Base-by-base conservation (phyloP, 2,888 invertebrate species). In the Corbicula japonica region DNA sequence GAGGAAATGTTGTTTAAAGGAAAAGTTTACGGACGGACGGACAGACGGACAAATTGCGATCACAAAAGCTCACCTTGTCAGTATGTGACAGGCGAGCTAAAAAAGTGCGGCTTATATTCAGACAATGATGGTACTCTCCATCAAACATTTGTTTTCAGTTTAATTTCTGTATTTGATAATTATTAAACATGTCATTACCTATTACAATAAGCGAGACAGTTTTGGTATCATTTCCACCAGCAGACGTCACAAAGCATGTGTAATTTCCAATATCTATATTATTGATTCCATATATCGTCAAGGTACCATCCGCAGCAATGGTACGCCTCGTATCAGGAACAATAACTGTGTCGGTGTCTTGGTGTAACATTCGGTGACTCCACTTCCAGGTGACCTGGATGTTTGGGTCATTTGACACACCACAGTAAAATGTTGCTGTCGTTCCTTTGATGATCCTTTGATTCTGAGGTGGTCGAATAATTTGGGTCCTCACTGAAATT, bases 211-310 rank as follows among this genome's bases (percentile, higher is more conserved):
- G 94, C 56, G 96, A 95, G 0, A 98, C 98, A 44, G 96, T 95
- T 58, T 98, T 95, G 28, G 97, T 97, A 94, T 98, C 98, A 93
- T 98, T 98, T 70, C 99, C 99, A 46, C 98, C 98, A 23, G 97
- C 96, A 61, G 98, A 94, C 84, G 96, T 96, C 48, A 99, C 97
- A 48, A 97, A 95, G 93, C 99, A 99, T 52, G 96, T 96, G 94
- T 99, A 99, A 83, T 96, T 96, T 62, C 99, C 99, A 61, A 98
- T 98, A 94, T 99, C 99, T 65, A 97, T 96, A 77, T 93, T 93
- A 32, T 88, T 80, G 12, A 92, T 88, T 4, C 89, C 86, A 4
- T 34, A 96, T 86, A 98, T 97, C 93, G 96, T 96, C 85, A 98
- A 94, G 28, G 97, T 97, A 6, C 98, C 98, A 92, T 98, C 97